phyloP scores from a whole-genome alignment of 2,113 vertebrate species.

The Carettochelys insculpta region DNA sequence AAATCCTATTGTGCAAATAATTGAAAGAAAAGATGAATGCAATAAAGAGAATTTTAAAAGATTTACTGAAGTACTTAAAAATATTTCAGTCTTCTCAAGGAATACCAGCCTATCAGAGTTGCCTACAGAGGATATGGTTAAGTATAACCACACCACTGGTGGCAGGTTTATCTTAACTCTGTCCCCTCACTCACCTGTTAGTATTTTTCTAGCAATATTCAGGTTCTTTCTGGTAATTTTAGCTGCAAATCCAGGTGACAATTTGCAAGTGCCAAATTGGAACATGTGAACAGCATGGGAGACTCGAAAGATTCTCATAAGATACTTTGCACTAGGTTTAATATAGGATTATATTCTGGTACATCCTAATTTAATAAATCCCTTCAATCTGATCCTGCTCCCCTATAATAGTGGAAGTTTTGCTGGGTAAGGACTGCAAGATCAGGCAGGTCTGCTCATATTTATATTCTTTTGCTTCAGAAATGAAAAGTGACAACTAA shows the following conservation, averaged over 20 bases:
- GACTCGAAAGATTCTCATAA: not conserved
- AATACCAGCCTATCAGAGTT: not conserved
- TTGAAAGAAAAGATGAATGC: not conserved
- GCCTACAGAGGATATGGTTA: too few species aligned
- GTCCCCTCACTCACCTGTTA: not conserved
- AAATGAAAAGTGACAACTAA: not conserved
- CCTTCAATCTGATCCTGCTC: not conserved
- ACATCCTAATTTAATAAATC: not conserved
- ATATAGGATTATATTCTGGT: not conserved
- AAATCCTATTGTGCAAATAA: not conserved
- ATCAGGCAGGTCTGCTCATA: fast-evolving
- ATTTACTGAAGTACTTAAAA: not conserved
- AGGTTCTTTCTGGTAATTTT: not conserved
- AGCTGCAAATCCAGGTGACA: not conserved
- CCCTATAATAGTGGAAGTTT: not conserved
- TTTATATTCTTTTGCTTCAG: not conserved
- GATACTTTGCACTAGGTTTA: not conserved
- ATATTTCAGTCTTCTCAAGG: not conserved
- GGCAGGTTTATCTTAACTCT: not conserved
- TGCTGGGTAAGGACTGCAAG: not conserved
- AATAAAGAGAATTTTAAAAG: not conserved
- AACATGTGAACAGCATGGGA: not conserved
- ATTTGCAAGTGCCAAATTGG: not conserved
- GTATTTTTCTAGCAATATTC: not conserved
- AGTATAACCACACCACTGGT: too few species aligned